phyloP scores from a whole-genome alignment of 1,140 invertebrate genomes.

The Sitobion miscanthi region DNA sequence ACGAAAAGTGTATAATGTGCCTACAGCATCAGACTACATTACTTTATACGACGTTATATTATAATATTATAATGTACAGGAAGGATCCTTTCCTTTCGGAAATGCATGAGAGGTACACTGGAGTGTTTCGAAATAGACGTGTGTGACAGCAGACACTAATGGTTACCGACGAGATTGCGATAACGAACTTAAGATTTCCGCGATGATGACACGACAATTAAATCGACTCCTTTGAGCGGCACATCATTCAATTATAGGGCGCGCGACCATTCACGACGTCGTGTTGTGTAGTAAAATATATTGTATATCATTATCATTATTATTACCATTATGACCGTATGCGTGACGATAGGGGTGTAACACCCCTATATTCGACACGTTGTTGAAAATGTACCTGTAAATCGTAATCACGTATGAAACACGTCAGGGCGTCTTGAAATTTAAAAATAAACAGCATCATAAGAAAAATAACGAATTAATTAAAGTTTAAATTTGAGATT shows the following conservation, averaged over 20 bases:
- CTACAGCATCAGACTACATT: background rate
- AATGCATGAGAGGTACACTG: background rate
- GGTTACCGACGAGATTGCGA: constrained; percentile 7
- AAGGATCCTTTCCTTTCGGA: background rate
- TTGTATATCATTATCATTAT: background rate
- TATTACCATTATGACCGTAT: background rate
- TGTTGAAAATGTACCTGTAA: no score
- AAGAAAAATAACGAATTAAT: no score
- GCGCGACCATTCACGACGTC: background rate
- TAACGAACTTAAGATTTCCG: constrained; percentile 18
- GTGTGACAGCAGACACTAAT: background rate
- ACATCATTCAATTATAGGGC: background rate
- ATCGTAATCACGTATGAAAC: no score
- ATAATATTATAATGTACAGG: background rate
- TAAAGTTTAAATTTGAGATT: no score
- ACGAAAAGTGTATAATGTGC: background rate
- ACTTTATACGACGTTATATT: background rate
- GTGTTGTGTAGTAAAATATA: background rate
- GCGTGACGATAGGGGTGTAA: background rate
- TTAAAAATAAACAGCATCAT: no score
- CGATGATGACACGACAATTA: background rate
- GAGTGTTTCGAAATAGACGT: background rate
- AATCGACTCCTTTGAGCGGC: background rate
- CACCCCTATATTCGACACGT: no score
- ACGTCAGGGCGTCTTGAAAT: no score